Evolutionary conservation across 2,888 invertebrate genomes (phyloP), one percentile per base, ranked within the genome.

Genomic region (Trachelus iudaicus): DNA sequence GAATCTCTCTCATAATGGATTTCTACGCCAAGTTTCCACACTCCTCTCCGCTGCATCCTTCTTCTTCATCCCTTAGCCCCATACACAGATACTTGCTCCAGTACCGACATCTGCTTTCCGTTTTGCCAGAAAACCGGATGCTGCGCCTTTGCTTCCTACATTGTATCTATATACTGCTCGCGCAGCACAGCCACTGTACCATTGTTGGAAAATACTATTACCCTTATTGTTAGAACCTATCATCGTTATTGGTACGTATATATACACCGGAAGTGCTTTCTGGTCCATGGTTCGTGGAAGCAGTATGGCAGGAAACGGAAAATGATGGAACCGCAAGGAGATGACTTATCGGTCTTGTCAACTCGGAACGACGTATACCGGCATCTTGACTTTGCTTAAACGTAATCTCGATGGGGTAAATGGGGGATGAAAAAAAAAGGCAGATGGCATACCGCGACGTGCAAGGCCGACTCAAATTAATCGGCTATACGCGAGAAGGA

Each of bases 1-100:
- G 87, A 87, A 87, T 87, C 87, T 87, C 82, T 81, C 82, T 79
- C 83, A 84, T 86, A 87, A 87, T 87, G 87, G 86, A 87, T 87
- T 87, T 87, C 84, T 86, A 82, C 86, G 82, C 81, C 84, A 86
- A 87, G 83, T 87, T 86, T 78, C 80, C 79, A 77, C 69, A 75
- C 77, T 56, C 30, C 35, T 35, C 23, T 34, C 30, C 30, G 11
- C 11, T 30, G 35, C 68, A 2, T 23, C 23, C 75, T 74, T 69
- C 75, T 77, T 56, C 69, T 34, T 69, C 77, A 73, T 73, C 56
- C 56, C 56, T 56, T 56, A 31, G 71, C n/a, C 71, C 33, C 71
- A 31, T 34, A 71, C 71, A 34, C 15, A 71, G 71, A 71, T 23
- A 34, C 71, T 31, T 71, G 69, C 69, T 69, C 69, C 31, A 15